phyloP scores from a whole-genome alignment of 2,113 vertebrate species.

The Nothoprocta pentlandii region DNA sequence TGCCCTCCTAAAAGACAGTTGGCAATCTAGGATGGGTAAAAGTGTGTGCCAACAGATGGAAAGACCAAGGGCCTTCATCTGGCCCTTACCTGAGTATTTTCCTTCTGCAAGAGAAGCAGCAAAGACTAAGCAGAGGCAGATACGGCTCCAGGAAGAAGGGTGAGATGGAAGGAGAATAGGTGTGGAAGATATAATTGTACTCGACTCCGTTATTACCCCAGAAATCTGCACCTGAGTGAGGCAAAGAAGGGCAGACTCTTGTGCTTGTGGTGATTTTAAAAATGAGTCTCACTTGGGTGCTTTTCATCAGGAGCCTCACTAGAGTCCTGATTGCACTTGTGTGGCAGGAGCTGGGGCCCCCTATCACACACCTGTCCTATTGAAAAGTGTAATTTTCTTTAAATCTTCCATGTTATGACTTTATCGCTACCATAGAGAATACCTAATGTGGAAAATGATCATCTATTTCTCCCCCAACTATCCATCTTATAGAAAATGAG shows the following conservation, averaged over 20 bases:
- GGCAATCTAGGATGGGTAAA: background rate
- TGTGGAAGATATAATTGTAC: background rate
- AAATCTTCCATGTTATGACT: background rate
- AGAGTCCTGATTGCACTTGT: background rate
- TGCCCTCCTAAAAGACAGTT: background rate
- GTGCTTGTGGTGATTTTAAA: background rate
- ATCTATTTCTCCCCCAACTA: constrained; percentile 35
- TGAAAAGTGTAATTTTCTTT: background rate
- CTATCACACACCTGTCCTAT: background rate
- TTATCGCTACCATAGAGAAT: background rate
- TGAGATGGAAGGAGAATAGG: background rate
- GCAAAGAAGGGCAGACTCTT: background rate
- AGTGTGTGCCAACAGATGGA: background rate
- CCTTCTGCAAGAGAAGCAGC: background rate
- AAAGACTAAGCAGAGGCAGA: background rate
- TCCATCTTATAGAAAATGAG: constrained; percentile 37
- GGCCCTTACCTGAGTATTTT: background rate
- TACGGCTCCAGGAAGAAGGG: rapidly evolving
- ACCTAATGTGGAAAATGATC: constrained; percentile 15
- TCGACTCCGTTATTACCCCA: background rate
- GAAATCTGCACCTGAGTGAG: background rate
- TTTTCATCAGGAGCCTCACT: background rate
- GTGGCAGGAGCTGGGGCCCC: background rate
- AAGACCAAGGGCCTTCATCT: background rate
- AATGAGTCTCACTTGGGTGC: background rate